These are phyloP conservation scores for Percopsis omiscomaycus DNA, from an alignment of 2,797 vertebrate genomes.

Conservation along the genomic window DNA sequence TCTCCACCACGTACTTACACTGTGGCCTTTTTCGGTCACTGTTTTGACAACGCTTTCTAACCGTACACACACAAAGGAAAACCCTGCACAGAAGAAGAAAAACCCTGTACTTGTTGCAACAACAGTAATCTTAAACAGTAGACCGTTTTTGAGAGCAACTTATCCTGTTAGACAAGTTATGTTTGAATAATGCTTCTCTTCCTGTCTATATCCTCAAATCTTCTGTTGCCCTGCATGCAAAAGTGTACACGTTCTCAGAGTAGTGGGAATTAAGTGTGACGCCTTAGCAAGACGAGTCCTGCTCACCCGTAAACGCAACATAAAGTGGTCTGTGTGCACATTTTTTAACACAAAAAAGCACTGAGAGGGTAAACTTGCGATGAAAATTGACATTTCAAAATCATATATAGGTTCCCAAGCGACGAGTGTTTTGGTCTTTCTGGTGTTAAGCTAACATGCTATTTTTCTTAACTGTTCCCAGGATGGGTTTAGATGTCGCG, in stretches of 20 bases:
- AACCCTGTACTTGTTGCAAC: slow-evolving; percentile 30
- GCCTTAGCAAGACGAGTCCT: neutral
- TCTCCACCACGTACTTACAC: slow-evolving; percentile 18
- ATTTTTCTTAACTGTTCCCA: no score
- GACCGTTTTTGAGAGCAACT: slow-evolving; percentile 42
- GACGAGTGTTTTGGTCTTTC: no score
- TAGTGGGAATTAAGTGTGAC: slow-evolving; percentile 5
- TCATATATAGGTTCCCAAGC: no score
- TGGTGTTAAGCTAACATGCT: no score
- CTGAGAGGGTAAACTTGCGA: no score
- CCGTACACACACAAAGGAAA: slow-evolving; percentile 7
- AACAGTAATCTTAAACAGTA: slow-evolving; percentile 3
- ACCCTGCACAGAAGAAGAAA: neutral
- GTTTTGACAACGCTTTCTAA: slow-evolving; percentile 20
- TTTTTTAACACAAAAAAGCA: no score
- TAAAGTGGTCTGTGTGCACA: no score
- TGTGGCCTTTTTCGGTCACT: slow-evolving; percentile 48
- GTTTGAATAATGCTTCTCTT: slow-evolving; percentile 28
- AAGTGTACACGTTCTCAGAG: neutral
- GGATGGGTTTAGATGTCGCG: no score
- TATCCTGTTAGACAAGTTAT: slow-evolving; percentile 62
- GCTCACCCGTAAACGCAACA: no score
- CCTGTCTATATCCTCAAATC: slow-evolving; percentile 12
- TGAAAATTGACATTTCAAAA: no score
- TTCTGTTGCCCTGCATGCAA: neutral